phyloP scores from a whole-genome alignment of 2,113 vertebrate species.

The Pangasianodon hypophthalmus region DNA sequence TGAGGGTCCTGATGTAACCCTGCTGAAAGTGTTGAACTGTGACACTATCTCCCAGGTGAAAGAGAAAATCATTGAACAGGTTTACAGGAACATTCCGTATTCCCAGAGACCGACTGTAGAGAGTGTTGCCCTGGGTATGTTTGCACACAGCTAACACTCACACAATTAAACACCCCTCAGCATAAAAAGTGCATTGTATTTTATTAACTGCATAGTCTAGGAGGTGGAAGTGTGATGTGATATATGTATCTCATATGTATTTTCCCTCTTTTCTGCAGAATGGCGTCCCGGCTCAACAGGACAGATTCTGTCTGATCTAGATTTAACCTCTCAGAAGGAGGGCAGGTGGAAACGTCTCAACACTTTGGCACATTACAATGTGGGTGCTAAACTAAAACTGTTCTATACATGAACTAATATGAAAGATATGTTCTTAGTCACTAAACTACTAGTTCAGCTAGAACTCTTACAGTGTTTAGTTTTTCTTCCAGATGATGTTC shows the following conservation, averaged over 20 bases:
- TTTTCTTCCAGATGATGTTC: not conserved
- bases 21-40: slow-evolving; percentile 94
- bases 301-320: slow-evolving; percentile 93
- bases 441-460: not conserved
- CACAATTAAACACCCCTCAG: not conserved
- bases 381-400: slow-evolving; percentile 66
- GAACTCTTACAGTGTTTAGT: not conserved
- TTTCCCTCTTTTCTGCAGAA: slow-evolving; percentile 71
- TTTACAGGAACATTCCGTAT: slow-evolving; percentile 87
- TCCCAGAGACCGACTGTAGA: slow-evolving; percentile 91
- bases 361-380: slow-evolving; percentile 94
- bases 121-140: slow-evolving; percentile 87
- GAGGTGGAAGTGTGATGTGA: not conserved
- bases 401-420: not conserved
- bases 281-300: slow-evolving; percentile 97
- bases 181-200: not conserved
- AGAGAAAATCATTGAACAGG: slow-evolving; percentile 97
- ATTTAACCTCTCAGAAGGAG: slow-evolving; percentile 92
- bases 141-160: not conserved
- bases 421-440: not conserved
- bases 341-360: slow-evolving; percentile 92
- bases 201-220: not conserved
- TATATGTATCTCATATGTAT: not conserved
- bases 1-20: slow-evolving; percentile 83
- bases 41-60: slow-evolving; percentile 97